A percentile compares a stretch with the other conserved stretches of the same genome.
Evolutionary conservation across 1,140 invertebrate genomes (phyloP).

Genomic region (Colletes gigas): DNA sequence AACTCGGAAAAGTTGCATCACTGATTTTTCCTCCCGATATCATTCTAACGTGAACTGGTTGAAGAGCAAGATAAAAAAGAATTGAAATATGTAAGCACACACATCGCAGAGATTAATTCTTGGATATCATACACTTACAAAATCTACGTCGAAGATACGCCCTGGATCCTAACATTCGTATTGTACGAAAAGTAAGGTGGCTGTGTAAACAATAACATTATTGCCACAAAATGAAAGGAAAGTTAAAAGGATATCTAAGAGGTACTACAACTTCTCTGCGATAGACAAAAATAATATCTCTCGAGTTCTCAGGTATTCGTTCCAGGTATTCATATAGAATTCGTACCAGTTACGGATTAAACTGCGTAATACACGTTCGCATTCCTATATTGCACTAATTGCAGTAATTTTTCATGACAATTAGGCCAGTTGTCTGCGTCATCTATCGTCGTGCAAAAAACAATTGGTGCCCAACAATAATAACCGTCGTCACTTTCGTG

Average conservation of each 20-base stretch:
- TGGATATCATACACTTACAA: too few relatives aligned
- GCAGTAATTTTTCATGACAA: background rate
- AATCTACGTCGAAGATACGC: too few relatives aligned
- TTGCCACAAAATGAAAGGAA: too few relatives aligned
- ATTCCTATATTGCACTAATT: background rate
- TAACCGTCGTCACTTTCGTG: too few relatives aligned
- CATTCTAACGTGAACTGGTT: conserved; percentile 1
- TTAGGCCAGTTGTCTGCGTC: background rate
- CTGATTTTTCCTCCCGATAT: background rate
- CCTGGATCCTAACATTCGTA: too few relatives aligned
- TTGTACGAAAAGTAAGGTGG: background rate
- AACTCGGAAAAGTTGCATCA: background rate
- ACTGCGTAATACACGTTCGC: background rate
- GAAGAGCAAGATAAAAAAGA: background rate
- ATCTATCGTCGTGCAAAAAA: too few relatives aligned
- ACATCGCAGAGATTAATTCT: background rate
- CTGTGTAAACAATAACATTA: too few relatives aligned
- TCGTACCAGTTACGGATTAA: too few relatives aligned
- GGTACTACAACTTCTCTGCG: too few relatives aligned
- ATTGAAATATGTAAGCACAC: background rate
- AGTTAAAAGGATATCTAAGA: too few relatives aligned
- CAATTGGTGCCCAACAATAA: too few relatives aligned
- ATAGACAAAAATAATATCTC: background rate
- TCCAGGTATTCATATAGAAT: too few relatives aligned
- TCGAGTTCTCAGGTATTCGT: background rate